Evolutionary conservation across 2,113 vertebrate genomes (phyloP).

Genomic region (Ranitomeya variabilis): DNA sequence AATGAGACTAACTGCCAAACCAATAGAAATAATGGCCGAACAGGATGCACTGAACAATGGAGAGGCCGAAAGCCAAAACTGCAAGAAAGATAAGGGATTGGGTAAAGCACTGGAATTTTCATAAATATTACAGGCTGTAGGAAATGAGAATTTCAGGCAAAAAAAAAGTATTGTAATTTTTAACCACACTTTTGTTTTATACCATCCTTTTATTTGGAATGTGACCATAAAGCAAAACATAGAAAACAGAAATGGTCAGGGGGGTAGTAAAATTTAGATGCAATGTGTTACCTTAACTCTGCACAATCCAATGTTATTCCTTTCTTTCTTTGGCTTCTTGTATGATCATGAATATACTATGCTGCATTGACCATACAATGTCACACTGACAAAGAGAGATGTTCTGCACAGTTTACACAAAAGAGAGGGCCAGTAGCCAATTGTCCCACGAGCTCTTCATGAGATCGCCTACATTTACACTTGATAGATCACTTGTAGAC

Average conservation of each 20-base stretch:
- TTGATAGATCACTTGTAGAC: constrained; percentile 42
- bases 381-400: constrained; percentile 41
- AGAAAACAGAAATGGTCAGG: neutral
- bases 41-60: constrained; percentile 55
- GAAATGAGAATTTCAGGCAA: constrained; percentile 1
- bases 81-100: constrained; percentile 38
- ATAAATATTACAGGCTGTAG: constrained; percentile 35
- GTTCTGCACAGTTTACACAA: constrained; percentile 34
- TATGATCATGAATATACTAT: constrained; percentile 35
- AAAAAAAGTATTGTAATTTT: constrained; percentile 2
- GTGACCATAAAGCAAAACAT: neutral
- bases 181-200: neutral
- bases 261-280: constrained; percentile 10
- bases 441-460: constrained; percentile 34
- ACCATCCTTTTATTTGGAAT: neutral
- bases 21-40: constrained; percentile 59
- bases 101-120: constrained; percentile 29
- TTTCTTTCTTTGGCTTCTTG: constrained; percentile 1
- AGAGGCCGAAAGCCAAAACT: constrained; percentile 51
- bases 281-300: neutral
- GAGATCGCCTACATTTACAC: constrained; percentile 35
- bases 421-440: constrained; percentile 29
- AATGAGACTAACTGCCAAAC: constrained; percentile 59
- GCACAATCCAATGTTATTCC: constrained; percentile 29
- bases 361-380: constrained; percentile 49